Base-by-base conservation (phyloP, 1,140 invertebrate species). In the Pachypeltis micranthus region DNA sequence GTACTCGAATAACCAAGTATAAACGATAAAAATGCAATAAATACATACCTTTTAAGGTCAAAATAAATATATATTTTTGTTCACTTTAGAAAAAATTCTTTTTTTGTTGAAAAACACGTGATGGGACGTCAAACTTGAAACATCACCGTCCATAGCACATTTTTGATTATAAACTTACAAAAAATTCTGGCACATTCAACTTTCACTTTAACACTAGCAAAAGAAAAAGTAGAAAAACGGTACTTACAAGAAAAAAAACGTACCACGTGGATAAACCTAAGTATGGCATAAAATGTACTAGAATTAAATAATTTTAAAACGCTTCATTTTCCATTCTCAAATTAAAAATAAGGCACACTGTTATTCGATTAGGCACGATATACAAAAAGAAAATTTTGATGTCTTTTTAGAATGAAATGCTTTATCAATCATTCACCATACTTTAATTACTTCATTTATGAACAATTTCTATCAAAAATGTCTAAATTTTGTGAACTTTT, bases 331-430 rank as follows among this genome's bases (percentile, higher is more conserved):
- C n/a, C n/a, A n/a, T n/a, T n/a, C n/a, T 39, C 54, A 56, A 24
- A 56, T 21, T 24, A 56, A 54, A 56, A 56, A 56, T 56, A 56
- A 56, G 54, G 54, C 54, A 56, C 54, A 56, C 54, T 26, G 54
- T 24, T 39, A 7, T 10, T 39, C 16, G 16, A 16, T 39, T 56
- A 56, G 54, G 54, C 54, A 56, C 54, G 54, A 54, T 14, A 56
- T 47, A 23, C n/a, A n/a, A n/a, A n/a, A n/a, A n/a, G n/a, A n/a
- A n/a, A n/a, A n/a, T n/a, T n/a, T n/a, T n/a, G n/a, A n/a, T n/a
- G n/a, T n/a, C n/a, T n/a, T n/a, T n/a, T n/a, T n/a, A n/a, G n/a
- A n/a, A n/a, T n/a, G n/a, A n/a, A n/a, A n/a, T n/a, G n/a, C n/a
- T n/a, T n/a, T n/a, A n/a, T n/a, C n/a, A n/a, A n/a, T n/a, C n/a